These are phyloP conservation scores for Athalia rosae DNA, from an alignment of 2,888 invertebrate genomes.

Conservation along the genomic window DNA sequence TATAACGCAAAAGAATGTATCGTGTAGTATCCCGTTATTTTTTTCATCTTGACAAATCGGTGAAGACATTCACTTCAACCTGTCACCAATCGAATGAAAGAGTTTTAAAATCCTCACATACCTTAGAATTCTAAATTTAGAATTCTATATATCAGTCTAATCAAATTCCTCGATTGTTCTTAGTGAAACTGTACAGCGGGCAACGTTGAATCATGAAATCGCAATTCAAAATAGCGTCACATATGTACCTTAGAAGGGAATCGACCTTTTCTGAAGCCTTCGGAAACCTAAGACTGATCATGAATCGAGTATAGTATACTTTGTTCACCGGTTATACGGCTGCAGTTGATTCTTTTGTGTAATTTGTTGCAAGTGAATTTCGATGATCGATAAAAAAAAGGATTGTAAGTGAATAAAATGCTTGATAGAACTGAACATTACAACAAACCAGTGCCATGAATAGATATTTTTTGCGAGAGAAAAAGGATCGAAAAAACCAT, in stretches of 20 bases:
- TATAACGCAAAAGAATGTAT: neutral
- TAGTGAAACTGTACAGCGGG: too few species aligned
- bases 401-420: neutral
- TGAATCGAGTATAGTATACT: neutral
- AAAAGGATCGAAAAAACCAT: neutral
- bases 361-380: neutral
- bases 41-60: constrained; percentile 22
- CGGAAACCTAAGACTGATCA: constrained; percentile 4
- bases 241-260: too few species aligned
- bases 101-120: neutral
- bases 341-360: neutral
- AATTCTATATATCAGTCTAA: too few species aligned
- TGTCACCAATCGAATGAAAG: neutral
- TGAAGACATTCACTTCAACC: neutral
- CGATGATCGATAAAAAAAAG: constrained; percentile 6
- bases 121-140: too few species aligned
- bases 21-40: constrained; percentile 17
- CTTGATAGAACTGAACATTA: neutral
- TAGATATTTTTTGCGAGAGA: neutral
- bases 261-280: constrained; percentile 4
- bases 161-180: too few species aligned
- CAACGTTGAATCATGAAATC: too few species aligned
- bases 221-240: too few species aligned
- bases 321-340: neutral
- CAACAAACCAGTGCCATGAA: neutral